Base-by-base conservation (phyloP, 1,140 invertebrate genomes). In the Aphaenogaster floridana region DNA sequence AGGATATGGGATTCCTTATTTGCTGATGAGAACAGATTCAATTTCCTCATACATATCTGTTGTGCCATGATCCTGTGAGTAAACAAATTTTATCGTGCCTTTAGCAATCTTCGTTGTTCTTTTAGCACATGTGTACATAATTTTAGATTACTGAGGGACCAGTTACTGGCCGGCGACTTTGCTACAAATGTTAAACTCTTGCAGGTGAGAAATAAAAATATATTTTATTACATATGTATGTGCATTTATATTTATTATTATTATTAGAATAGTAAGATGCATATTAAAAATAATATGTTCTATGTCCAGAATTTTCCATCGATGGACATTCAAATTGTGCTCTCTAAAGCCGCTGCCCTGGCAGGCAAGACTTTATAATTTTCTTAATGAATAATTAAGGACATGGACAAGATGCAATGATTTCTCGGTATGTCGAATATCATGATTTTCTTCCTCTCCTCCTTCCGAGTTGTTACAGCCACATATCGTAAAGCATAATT, bases 11-110 rank as follows among this genome's bases (percentile, higher is more conserved):
- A 99, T 95, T 98, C 98, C 0, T 94, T 99, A 28, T 98, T 99
- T 95, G 97, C 98, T 0, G 99, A 99, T 95, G 96, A 97, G 83
- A 96, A 97, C 66, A 96, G 99, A 92, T 99, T 99, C 94, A 96
- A 97, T 91, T 99, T 99, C 93, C 96, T 99, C 0, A 98, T 99
- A 89, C 96, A 98, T 93, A 97, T 99, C 78, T 99, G 98, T 95
- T 99, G 98, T 96, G 98, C 99, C 89, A 99, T 99, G 99, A 98
- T 99, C 90, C 96, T 99, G 98, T 99, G 96, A 97, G 98, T 97
- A 28, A 59, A 84, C 2, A 71, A 17, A 92, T 87, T 7, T 28
- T 28, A 80, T 78, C 36, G 13, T 52, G 8, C 36, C 57, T 52
- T 17, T 15, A 48, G 45, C 5, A 64, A 64, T 42, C 13, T 36